phyloP scores from a whole-genome alignment of 2,113 vertebrate genomes.

The Cairina moschata region DNA sequence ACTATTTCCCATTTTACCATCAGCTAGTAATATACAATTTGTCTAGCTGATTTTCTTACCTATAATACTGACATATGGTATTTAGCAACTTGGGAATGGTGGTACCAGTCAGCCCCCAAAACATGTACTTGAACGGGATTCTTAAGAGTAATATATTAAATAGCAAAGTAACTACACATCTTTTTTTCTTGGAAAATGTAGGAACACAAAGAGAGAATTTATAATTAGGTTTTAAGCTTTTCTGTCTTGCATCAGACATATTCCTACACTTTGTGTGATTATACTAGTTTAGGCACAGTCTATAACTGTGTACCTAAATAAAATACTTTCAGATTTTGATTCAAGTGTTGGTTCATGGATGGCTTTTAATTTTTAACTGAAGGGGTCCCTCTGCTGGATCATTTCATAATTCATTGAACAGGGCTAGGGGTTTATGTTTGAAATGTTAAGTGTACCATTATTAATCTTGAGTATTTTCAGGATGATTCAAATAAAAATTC shows the following conservation, averaged over 20 bases:
- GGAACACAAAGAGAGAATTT: not conserved
- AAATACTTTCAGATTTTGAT: not conserved
- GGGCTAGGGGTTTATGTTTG: not conserved
- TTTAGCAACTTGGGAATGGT: not conserved
- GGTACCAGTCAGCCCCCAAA: not conserved
- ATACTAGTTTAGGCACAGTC: not conserved
- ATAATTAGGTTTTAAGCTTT: not conserved
- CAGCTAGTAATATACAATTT: not conserved
- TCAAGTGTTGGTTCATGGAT: not conserved
- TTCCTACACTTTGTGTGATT: not conserved
- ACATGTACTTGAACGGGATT: not conserved
- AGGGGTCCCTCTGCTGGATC: slow-evolving; percentile 72
- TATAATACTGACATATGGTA: not conserved
- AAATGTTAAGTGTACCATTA: fast-evolving
- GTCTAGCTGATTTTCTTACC: not conserved
- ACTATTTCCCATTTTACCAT: not conserved
- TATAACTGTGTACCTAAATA: not conserved
- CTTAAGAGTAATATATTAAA: not conserved
- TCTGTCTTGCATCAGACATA: not conserved
- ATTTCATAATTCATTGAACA: not conserved
- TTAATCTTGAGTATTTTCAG: not conserved
- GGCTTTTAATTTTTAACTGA: slow-evolving; percentile 47
- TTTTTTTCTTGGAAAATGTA: not conserved
- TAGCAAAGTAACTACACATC: not conserved
- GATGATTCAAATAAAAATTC: not conserved